Conservation (phyloP, 35 echinoderm and acorn worm genomes). For the Stichopus chloronotus region DNA sequence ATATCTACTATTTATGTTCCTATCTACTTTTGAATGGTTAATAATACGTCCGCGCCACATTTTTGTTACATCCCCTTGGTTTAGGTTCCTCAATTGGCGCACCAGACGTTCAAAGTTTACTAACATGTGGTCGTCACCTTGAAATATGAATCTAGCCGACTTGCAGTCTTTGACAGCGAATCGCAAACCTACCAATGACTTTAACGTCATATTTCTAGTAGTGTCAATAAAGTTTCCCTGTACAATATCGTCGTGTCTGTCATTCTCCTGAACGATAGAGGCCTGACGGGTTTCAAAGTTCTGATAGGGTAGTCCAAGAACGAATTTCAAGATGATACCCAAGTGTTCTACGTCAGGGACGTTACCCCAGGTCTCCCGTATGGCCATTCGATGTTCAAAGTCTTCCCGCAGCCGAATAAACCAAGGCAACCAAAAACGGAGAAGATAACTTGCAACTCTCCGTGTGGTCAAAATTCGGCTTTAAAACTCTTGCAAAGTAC, state of each 20-base stretch:
- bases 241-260: slow-evolving; percentile 81
- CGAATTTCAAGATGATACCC: slow-evolving; percentile 77
- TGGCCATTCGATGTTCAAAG: slow-evolving; percentile 73
- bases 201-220: slow-evolving; percentile 69
- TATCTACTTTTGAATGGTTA: slow-evolving; percentile 51
- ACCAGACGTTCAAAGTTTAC: slow-evolving; percentile 73
- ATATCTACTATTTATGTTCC: slow-evolving; percentile 69
- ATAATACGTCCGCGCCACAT: slow-evolving; percentile 75
- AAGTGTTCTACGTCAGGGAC: slow-evolving; percentile 58
- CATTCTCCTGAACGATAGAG: slow-evolving; percentile 78
- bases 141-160: slow-evolving; percentile 71
- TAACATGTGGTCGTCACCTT: slow-evolving; percentile 83
- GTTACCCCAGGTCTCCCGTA: slow-evolving; percentile 88
- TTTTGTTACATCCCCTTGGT: slow-evolving; percentile 56
- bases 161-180: slow-evolving; percentile 59
- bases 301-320: slow-evolving; percentile 60
- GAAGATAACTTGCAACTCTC: slow-evolving; percentile 47
- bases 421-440: slow-evolving; percentile 74
- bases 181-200: slow-evolving; percentile 70
- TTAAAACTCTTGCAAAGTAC: slow-evolving; percentile 67
- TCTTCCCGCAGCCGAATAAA: slow-evolving; percentile 61
- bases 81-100: slow-evolving; percentile 57
- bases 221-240: slow-evolving; percentile 78
- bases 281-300: slow-evolving; percentile 41
- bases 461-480: slow-evolving; percentile 64